Evolutionary conservation across 2,113 vertebrate genomes (phyloP), one percentile per base, ranked within the genome.

Genomic region (Cyanoliseus patagonus): DNA sequence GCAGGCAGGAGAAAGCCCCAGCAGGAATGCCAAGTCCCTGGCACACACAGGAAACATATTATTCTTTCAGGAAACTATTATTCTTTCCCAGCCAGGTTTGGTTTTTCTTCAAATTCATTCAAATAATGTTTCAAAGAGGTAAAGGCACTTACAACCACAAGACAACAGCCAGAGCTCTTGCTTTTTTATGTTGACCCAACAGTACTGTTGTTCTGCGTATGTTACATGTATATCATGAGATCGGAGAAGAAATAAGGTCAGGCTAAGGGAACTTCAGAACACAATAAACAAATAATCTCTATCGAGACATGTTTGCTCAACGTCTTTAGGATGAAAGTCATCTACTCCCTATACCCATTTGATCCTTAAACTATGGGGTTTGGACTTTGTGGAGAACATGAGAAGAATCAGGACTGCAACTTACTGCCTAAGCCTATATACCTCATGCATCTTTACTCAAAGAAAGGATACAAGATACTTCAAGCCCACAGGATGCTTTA

Each of bases 1-100:
- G 77, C 70, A 87, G 73, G 64, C 93, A 83, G 82, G 19, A 86
- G 73, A 91, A 84, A 66, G 91, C 83, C 86, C 70, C 59, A 84
- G 49, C 57, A 74, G 51, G 57, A 94, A 77, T 47, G 27, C 72
- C 85, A 88, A 87, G 55, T 47, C 53, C 88, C 84, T 86, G 76
- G 79, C 75, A 88, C 44, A 70, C 20, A 27, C 23, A 70, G 33
- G 66, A 86, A 86, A 80, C 22, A 39, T 59, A 78, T 30, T 51
- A 51, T 51, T 25, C 49, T 51, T 51, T 51, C 13, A 51, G 49
- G 49, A 51, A 46, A 59, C 67, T 81, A 75, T 77, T 83, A 76
- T 53, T 92, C 51, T 93, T 88, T 91, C 62, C 37, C 69, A 75
- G 62, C 10, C 30, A 37, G 27, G 39, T 51, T 53, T 30, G 89